Conservation (phyloP, 2,888 invertebrate species). For the Sipha maydis region DNA sequence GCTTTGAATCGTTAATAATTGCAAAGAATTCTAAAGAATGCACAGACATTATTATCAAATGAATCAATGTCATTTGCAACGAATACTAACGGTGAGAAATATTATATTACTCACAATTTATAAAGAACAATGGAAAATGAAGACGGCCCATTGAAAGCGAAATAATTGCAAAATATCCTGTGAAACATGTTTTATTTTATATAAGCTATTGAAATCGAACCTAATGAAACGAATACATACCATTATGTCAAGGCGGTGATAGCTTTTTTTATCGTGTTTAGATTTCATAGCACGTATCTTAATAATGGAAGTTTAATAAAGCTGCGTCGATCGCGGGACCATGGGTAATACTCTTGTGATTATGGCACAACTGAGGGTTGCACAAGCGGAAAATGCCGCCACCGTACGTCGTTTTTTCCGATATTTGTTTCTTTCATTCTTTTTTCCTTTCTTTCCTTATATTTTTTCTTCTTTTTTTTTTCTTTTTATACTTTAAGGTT, state of each 20-base stretch:
- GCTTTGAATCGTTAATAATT: too few species aligned
- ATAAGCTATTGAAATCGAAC: not conserved
- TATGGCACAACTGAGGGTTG: not conserved
- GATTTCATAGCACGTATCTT: conserved; percentile 50
- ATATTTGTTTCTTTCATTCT: conserved; percentile 37
- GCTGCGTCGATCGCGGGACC: conserved; percentile 24
- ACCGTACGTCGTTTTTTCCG: not conserved
- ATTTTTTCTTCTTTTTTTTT: not conserved
- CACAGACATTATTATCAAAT: not conserved
- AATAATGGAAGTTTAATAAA: conserved; percentile 53
- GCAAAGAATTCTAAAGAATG: not conserved
- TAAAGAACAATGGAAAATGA: not conserved
- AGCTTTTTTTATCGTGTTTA: conserved; percentile 34
- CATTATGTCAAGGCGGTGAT: not conserved
- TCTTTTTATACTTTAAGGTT: not conserved
- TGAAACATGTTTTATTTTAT: not conserved
- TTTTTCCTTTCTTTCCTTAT: not conserved
- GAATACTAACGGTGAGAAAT: too few species aligned
- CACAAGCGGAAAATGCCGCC: not conserved
- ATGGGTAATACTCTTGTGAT: conserved; percentile 44
- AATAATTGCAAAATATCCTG: not conserved
- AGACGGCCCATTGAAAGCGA: not conserved
- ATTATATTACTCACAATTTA: not conserved
- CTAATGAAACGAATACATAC: not conserved
- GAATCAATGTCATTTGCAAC: not conserved